Evolutionary conservation across 2,888 invertebrate genomes (phyloP).

Genomic region (Lochmaea capreae): DNA sequence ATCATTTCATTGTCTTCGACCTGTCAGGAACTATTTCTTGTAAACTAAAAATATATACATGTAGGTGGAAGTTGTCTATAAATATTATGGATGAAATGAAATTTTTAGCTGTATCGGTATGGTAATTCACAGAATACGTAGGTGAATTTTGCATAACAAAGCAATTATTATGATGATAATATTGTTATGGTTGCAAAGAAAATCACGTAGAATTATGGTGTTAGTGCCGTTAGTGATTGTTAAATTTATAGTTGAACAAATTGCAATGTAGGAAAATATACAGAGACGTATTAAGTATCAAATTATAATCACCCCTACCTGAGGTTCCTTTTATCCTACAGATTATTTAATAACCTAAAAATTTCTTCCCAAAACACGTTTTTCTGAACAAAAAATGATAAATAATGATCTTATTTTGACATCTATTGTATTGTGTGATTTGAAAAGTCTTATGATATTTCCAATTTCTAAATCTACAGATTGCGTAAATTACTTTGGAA

Average conservation of each 20-base stretch:
- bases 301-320: neutral
- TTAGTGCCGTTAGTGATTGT: neutral
- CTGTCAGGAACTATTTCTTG: too few relatives aligned
- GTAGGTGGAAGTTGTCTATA: conserved; percentile 9
- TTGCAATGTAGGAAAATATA: neutral
- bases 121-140: neutral
- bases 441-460: too few relatives aligned
- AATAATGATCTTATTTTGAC: too few relatives aligned
- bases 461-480: too few relatives aligned
- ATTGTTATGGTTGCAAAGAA: conserved; percentile 3
- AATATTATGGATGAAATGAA: neutral
- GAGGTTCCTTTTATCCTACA: too few relatives aligned
- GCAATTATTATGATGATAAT: conserved; percentile 12
- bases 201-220: neutral
- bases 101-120: neutral
- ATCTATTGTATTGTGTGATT: too few relatives aligned
- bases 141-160: conserved; percentile 12
- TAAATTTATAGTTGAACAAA: neutral
- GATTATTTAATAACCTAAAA: too few relatives aligned
- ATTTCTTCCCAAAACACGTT: too few relatives aligned
- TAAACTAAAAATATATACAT: neutral
- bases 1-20: neutral
- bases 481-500: too few relatives aligned
- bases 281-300: neutral
- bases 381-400: too few relatives aligned